Conservation (phyloP, 2,797 vertebrate genomes). For the Pachyuromys duprasi region DNA sequence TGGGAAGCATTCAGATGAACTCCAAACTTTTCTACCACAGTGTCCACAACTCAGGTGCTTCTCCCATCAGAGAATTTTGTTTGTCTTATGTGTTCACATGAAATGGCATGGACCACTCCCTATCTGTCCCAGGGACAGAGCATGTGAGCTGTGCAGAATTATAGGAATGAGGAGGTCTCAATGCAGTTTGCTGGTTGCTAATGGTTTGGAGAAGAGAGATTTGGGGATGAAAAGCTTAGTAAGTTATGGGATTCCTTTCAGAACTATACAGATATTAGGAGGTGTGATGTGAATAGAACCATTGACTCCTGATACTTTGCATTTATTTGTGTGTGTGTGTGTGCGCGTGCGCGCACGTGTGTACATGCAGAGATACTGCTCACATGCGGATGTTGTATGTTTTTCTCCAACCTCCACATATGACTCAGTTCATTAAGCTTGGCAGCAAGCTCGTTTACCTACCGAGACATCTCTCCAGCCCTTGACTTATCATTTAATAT, state of each 20-base stretch:
- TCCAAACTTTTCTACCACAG: background rate
- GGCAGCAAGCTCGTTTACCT: background rate
- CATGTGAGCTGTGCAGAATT: background rate
- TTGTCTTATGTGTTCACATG: background rate
- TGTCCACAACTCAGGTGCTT: background rate
- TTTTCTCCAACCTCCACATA: no score
- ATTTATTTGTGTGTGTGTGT: background rate
- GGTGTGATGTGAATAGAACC: background rate
- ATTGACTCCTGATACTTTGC: background rate
- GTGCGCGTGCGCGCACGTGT: no score
- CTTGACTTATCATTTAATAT: constrained; percentile 72
- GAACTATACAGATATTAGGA: background rate
- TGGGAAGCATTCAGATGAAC: background rate
- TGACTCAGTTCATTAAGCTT: background rate
- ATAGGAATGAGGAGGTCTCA: background rate
- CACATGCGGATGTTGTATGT: no score
- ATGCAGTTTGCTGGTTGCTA: background rate
- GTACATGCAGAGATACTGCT: background rate
- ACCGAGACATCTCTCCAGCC: background rate
- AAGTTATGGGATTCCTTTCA: background rate
- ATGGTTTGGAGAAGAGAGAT: background rate
- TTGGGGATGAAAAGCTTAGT: background rate
- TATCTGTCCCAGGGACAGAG: background rate
- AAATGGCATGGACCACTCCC: background rate
- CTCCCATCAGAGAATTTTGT: background rate